A percentile compares a stretch with the other conserved stretches of the same genome.
Conservation (phyloP, 2,797 vertebrate species). For the Chrosomus eos region DNA sequence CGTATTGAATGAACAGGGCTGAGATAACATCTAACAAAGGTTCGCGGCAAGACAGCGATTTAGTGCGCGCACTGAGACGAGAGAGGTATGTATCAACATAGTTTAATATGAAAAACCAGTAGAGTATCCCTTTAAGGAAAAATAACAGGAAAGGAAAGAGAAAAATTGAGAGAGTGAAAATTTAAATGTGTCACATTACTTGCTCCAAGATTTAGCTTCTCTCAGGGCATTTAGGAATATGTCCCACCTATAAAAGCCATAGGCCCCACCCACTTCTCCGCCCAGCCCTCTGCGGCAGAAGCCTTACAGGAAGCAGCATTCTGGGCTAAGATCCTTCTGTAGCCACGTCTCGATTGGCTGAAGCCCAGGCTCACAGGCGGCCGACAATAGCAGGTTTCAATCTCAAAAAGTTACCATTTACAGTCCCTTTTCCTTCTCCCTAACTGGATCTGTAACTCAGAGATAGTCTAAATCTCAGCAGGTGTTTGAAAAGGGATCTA, state of each 20-base stretch:
- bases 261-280: slow-evolving; percentile 17
- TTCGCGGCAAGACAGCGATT: too few relatives aligned
- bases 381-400: slow-evolving; percentile 53
- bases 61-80: too few relatives aligned
- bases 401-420: slow-evolving; percentile 18
- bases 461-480: not conserved
- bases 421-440: slow-evolving; percentile 7
- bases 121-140: too few relatives aligned
- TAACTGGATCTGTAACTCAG: slow-evolving; percentile 5
- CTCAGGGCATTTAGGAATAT: slow-evolving; percentile 18
- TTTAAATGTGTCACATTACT: slow-evolving; percentile 23
- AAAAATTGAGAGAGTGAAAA: slow-evolving; percentile 1
- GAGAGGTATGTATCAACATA: too few relatives aligned
- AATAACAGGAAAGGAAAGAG: not conserved
- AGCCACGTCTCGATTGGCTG: slow-evolving; percentile 60
- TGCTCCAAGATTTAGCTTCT: slow-evolving; percentile 6
- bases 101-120: too few relatives aligned
- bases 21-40: too few relatives aligned
- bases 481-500: not conserved
- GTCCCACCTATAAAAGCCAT: not conserved
- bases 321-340: slow-evolving; percentile 43
- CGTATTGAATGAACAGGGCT: too few relatives aligned
- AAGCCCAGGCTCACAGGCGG: slow-evolving; percentile 46
- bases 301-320: slow-evolving; percentile 52
- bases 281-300: slow-evolving; percentile 43